Evolutionary conservation across 2,113 vertebrate species (phyloP).

Genomic region (Conger conger): DNA sequence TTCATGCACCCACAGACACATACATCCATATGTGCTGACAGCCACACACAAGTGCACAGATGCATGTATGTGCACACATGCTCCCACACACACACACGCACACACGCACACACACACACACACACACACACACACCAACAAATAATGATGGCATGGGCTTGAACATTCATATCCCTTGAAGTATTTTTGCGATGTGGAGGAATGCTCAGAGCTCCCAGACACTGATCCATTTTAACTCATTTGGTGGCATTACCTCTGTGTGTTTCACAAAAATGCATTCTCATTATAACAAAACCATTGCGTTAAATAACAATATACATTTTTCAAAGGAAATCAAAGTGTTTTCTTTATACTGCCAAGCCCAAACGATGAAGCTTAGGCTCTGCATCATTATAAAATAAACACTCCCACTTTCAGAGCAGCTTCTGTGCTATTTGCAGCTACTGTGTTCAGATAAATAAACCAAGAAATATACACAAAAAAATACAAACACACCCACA

Average conservation of each 20-base stretch:
- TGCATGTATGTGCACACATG: too few species aligned
- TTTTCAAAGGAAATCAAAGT: background rate
- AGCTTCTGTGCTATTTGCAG: too few species aligned
- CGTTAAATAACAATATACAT: background rate
- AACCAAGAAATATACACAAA: too few species aligned
- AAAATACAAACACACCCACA: too few species aligned
- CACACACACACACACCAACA: conserved; percentile 6
- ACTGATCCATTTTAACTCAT: background rate
- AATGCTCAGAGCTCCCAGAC: background rate
- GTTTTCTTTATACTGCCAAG: background rate
- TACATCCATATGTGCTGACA: background rate
- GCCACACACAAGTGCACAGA: too few species aligned
- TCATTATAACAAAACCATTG: background rate
- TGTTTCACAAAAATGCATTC: background rate
- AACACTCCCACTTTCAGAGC: too few species aligned
- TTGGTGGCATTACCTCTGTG: background rate
- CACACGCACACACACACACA: background rate
- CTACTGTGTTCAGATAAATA: too few species aligned
- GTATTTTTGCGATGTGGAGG: background rate
- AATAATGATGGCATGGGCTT: too few species aligned
- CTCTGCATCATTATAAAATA: too few species aligned
- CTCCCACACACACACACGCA: background rate
- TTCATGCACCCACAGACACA: background rate
- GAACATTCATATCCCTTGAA: too few species aligned
- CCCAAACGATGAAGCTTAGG: too few species aligned